Percentiles rank a stretch among this genome's conserved stretches.
These are phyloP conservation scores for Parauchenoglanis ngamensis DNA, from an alignment of 2,797 vertebrate species.

Conservation along the genomic window DNA sequence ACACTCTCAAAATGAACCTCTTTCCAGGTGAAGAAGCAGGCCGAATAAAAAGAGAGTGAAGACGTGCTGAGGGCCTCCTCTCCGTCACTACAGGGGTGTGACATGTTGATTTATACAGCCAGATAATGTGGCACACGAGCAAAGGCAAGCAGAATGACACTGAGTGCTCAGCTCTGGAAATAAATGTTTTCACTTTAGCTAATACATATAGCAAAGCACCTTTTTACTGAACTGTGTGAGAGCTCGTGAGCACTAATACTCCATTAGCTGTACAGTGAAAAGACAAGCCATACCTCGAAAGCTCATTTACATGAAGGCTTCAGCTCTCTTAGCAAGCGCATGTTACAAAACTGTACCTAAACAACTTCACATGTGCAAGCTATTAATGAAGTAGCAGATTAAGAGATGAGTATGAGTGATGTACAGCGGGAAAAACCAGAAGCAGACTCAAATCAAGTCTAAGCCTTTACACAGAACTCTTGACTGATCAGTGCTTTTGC, in stretches of 20 bases:
- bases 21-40: conserved; percentile 64
- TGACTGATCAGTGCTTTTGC: neutral
- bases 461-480: neutral
- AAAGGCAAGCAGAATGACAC: conserved; percentile 37
- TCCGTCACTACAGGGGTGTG: conserved; percentile 28
- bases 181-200: conserved; percentile 54
- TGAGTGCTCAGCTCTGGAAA: conserved; percentile 47
- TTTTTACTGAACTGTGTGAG: conserved; percentile 43
- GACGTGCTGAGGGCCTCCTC: conserved; percentile 17
- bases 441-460: no score
- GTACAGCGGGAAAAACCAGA: neutral
- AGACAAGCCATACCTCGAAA: conserved; percentile 38
- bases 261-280: conserved; percentile 55
- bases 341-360: conserved; percentile 19
- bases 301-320: conserved; percentile 52
- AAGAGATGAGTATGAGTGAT: neutral
- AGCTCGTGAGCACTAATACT: conserved; percentile 46
- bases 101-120: conserved; percentile 64
- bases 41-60: conserved; percentile 18
- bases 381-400: neutral
- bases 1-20: conserved; percentile 59
- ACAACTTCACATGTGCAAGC: neutral
- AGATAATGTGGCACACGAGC: conserved; percentile 49
- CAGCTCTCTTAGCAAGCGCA: conserved; percentile 40
- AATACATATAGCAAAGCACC: conserved; percentile 42